Evolutionary conservation across 2,888 invertebrate species (phyloP), one percentile per base, ranked within the genome.

Genomic region (Eubasilissa splendida): DNA sequence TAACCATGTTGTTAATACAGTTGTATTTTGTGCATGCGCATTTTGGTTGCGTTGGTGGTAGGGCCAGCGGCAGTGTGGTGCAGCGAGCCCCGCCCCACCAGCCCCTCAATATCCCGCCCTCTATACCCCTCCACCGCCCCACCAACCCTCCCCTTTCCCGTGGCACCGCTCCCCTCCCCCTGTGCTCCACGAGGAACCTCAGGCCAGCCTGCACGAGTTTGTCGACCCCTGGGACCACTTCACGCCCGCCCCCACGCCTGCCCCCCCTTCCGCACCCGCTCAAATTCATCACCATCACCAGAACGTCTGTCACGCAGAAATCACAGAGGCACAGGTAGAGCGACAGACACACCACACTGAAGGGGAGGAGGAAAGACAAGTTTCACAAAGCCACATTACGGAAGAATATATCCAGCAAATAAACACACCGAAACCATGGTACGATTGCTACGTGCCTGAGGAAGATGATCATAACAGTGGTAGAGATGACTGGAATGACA

Each of bases 191-290:
- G 33, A 85, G 76, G 85, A 89, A 87, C 70, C 88, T 88, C 79
- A 63, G 63, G 50, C 70, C 58, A 53, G 52, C 54, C 85, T 85
- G 3, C 87, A 88, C 85, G 86, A 89, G 82, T 87, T 88, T 84
- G 86, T 88, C 88, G 95, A 96, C 90, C 96, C 95, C 78, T 96
- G 96, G 96, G 92, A 94, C 85, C 90, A 92, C 85, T 94, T 94
- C 87, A 90, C 76, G 42, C 58, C 79, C 31, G 31, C 81, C n/a
- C 79, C 81, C 33, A 56, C 54, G 4, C 80, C 31, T 5, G 5
- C 14, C 73, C 53, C 42, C 63, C 58, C 75, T 56, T 50, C 77
- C 68, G n/a, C 65, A 68, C 50, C 42, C 33, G 10, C 60, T 9
- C 54, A 4, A 42, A 12, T 0, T 42, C 14, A 31, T 12, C 77